Evolutionary conservation across 2,797 vertebrate genomes (phyloP).

Genomic region (Lithobates sylvaticus): DNA sequence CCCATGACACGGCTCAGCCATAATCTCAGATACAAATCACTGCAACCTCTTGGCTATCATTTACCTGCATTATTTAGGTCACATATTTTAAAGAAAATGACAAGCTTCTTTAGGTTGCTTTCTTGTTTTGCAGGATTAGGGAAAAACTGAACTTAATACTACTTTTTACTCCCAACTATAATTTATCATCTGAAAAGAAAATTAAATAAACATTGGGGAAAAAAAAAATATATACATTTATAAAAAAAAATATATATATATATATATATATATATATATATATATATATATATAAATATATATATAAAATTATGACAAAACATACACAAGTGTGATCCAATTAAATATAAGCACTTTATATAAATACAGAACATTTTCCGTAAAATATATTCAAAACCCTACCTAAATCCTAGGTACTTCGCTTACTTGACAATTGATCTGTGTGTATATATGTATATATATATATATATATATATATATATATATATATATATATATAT

Average conservation of each 20-base stretch:
- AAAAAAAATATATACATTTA: too few species aligned
- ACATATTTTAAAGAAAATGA: constrained; percentile 65
- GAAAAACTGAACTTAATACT: constrained; percentile 45
- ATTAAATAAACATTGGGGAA: too few species aligned
- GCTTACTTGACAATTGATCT: too few species aligned
- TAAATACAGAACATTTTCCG: too few species aligned
- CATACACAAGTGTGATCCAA: too few species aligned
- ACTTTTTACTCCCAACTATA: constrained; percentile 17
- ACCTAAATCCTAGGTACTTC: too few species aligned
- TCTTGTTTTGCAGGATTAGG: constrained; percentile 28
- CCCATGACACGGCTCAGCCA: constrained; percentile 77
- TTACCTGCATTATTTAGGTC: constrained; percentile 68
- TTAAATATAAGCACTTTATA: too few species aligned
- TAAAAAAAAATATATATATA: background rate
- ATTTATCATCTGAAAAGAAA: background rate
- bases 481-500: too few species aligned
- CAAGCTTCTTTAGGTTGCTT: background rate
- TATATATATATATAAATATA: too few species aligned
- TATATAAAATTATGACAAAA: background rate
- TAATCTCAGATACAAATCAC: constrained; percentile 70
- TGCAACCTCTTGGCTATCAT: constrained; percentile 71
- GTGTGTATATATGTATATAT: too few species aligned
- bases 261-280: background rate
- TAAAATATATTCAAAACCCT: too few species aligned
- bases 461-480: too few species aligned